phyloP scores from a whole-genome alignment of 2,888 invertebrate genomes.

The Sminthurides aquaticus region DNA sequence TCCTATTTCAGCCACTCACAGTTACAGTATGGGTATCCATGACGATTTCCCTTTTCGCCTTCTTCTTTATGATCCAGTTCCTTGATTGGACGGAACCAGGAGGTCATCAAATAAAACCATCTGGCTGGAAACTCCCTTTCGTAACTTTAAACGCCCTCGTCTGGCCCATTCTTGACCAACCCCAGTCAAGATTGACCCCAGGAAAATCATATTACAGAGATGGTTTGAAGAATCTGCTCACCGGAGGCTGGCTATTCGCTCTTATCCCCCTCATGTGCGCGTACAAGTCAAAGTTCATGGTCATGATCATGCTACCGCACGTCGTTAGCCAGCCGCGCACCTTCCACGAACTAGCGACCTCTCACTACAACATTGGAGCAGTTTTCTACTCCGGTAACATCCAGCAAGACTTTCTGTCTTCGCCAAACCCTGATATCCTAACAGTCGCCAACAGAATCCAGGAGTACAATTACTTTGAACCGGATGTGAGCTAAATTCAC shows the following conservation, averaged over 20 bases:
- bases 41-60: neutral
- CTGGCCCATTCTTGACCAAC: constrained; percentile 2
- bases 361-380: constrained; percentile 8
- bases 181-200: neutral
- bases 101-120: neutral
- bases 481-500: neutral
- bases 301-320: constrained; percentile 4
- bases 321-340: constrained; percentile 7
- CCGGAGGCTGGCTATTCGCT: constrained; percentile 12
- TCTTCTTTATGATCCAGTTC: neutral
- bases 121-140: neutral
- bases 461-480: constrained; percentile 5
- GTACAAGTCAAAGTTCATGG: constrained; percentile 13
- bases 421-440: neutral
- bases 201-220: neutral
- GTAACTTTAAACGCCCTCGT: neutral
- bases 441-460: neutral
- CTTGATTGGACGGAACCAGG: neutral
- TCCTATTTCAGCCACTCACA: neutral
- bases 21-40: neutral
- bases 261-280: constrained; percentile 8
- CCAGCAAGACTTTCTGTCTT: constrained; percentile 1
- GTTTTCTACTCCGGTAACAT: constrained; percentile 10
- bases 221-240: neutral
- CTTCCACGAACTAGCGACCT: constrained; percentile 12